Evolutionary conservation across 2,797 vertebrate genomes (phyloP).

Genomic region (Myripristis jacobus): DNA sequence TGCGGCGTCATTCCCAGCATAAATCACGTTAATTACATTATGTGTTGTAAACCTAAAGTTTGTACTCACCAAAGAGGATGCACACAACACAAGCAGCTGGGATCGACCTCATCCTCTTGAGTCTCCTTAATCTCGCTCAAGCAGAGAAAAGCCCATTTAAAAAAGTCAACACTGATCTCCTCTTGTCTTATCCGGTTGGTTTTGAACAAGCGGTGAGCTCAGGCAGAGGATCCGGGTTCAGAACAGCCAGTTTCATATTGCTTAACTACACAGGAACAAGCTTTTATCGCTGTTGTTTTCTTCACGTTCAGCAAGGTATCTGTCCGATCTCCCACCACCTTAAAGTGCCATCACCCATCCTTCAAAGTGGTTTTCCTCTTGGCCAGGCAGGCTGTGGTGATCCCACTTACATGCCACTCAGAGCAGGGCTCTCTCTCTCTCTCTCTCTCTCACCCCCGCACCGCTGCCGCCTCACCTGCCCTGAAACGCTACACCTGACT

Average conservation of each 20-base stretch:
- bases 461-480: constrained; percentile 4
- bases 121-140: not conserved
- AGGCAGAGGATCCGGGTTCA: constrained; percentile 1
- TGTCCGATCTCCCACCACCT: not conserved
- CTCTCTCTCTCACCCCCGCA: not conserved
- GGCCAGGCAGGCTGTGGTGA: not conserved
- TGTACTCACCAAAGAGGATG: constrained; percentile 74
- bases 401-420: not conserved
- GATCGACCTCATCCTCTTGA: constrained; percentile 63
- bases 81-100: constrained; percentile 36
- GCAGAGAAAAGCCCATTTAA: not conserved
- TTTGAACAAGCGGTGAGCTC: not conserved
- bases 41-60: no score
- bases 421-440: not conserved
- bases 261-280: not conserved
- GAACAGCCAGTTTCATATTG: constrained; percentile 43
- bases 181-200: constrained; percentile 40
- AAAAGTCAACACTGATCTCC: not conserved
- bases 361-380: no score
- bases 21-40: no score
- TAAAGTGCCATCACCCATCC: no score
- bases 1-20: no score
- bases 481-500: constrained; percentile 71
- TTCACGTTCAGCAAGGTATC: not conserved
- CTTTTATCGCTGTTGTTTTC: not conserved